Evolutionary conservation across 1,140 invertebrate genomes (phyloP), one percentile per base, ranked within the genome.

Genomic region (Heterodera carotae): DNA sequence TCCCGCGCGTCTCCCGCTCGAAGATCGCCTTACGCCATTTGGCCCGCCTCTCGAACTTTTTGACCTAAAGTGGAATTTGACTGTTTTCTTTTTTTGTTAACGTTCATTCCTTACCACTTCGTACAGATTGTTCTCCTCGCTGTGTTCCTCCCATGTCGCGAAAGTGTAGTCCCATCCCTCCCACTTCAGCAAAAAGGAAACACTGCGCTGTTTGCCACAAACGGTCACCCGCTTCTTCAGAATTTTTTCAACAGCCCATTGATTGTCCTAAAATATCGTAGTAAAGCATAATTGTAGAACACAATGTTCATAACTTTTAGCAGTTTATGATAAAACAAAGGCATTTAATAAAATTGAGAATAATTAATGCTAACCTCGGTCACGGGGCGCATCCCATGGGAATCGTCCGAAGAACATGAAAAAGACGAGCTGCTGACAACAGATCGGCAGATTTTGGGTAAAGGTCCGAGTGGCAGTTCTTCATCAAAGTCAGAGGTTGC

Each of bases 141-240:
- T 25, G 36, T 62, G 53, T 0, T 34, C 69, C 36, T 80, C 79
- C 79, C 79, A 80, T 0, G 78, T 74, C 22, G 60, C 82, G 25
- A 56, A 10, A 22, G 25, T 56, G 60, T 80, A 80, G 27, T 12
- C 29, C 59, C 68, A 80, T 2, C 69, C 69, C 27, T 74, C 73
- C 79, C 79, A 80, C 27, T 80, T 80, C 18, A 80, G 31, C 12
- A 79, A 43, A 76, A 75, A 80, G 68, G 79, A 48, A 27, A 76
- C 7, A 4, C 7, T 33, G 29, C 43, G 29, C 7, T 10, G n/a
- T n/a, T 8, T 15, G 12, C 18, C 0, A 0, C 22, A 2, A n/a
- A 67, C 36, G 7, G 39, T 60, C 29, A 34, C 59, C 48, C 53
- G 76, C 2, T 71, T 59, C 15, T 33, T 34, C 69, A 69, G 34